Evolutionary conservation across 2,888 invertebrate species (phyloP).

Genomic region (Sicus ferrugineus): DNA sequence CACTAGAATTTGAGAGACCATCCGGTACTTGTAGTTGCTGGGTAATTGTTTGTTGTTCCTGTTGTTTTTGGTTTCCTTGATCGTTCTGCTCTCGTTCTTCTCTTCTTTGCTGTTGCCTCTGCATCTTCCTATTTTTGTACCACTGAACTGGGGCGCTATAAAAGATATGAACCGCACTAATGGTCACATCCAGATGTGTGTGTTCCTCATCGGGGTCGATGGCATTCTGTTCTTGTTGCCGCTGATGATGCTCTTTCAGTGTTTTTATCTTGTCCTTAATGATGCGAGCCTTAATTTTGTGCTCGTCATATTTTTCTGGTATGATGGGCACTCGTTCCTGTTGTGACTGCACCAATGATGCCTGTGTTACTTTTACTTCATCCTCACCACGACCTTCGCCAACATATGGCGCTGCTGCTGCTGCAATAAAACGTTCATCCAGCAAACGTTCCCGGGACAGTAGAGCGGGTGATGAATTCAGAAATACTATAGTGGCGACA

Average conservation of each 20-base stretch:
- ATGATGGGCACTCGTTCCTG: conserved; percentile 58
- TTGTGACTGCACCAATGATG: conserved; percentile 46
- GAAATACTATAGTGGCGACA: conserved; percentile 57
- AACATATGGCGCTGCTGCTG: conserved; percentile 42
- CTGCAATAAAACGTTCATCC: conserved; percentile 56
- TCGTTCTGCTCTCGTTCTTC: neutral
- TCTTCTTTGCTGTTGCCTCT: conserved; percentile 35
- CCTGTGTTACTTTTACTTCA: conserved; percentile 38
- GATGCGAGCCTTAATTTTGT: conserved; percentile 59
- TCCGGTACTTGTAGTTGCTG: too few species aligned
- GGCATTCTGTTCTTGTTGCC: conserved; percentile 47
- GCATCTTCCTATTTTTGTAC: conserved; percentile 59
- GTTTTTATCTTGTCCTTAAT: conserved; percentile 61
- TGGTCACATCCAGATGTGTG: conserved; percentile 51
- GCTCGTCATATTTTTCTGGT: conserved; percentile 64
- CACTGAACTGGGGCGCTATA: conserved; percentile 62
- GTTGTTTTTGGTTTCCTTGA: conserved; percentile 30
- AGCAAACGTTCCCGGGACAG: conserved; percentile 53
- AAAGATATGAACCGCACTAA: conserved; percentile 62
- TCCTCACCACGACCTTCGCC: conserved; percentile 29
- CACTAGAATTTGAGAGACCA: neutral
- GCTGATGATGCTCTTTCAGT: conserved; percentile 50
- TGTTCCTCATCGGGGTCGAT: conserved; percentile 53
- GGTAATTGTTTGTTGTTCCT: neutral
- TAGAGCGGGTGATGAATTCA: conserved; percentile 52